Percentiles rank a stretch among this genome's conserved stretches.
These are phyloP conservation scores for Rhinolophus sinicus DNA, from an alignment of 2,113 vertebrate species.

Conservation along the genomic window DNA sequence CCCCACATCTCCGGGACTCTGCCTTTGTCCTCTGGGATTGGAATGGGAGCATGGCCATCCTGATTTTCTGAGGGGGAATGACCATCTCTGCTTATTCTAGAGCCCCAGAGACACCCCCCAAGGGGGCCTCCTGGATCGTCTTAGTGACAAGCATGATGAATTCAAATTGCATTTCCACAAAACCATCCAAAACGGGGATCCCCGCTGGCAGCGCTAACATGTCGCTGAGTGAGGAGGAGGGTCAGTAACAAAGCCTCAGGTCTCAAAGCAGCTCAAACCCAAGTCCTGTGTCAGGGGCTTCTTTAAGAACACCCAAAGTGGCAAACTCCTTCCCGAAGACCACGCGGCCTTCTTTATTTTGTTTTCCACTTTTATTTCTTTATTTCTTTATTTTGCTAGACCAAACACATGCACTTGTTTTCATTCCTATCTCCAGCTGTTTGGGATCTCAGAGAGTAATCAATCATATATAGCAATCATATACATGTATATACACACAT, in stretches of 20 bases:
- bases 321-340: background rate
- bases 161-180: constrained; percentile 21
- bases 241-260: background rate
- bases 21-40: constrained; percentile 36
- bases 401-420: background rate
- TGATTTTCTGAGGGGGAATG: background rate
- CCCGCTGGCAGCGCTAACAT: background rate
- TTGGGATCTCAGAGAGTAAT: background rate
- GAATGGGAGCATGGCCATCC: background rate
- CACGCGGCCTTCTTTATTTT: background rate
- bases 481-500: background rate
- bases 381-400: background rate
- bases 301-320: background rate
- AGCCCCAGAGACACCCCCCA: background rate
- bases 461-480: background rate
- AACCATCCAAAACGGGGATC: background rate
- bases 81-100: background rate
- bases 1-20: background rate
- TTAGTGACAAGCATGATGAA: background rate
- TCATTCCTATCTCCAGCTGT: background rate
- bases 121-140: background rate
- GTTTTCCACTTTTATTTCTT: background rate
- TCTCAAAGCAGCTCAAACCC: background rate
- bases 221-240: background rate
- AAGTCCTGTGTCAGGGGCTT: background rate